phyloP scores from a whole-genome alignment of 2,888 invertebrate genomes.

The Diplazon laetatorius region DNA sequence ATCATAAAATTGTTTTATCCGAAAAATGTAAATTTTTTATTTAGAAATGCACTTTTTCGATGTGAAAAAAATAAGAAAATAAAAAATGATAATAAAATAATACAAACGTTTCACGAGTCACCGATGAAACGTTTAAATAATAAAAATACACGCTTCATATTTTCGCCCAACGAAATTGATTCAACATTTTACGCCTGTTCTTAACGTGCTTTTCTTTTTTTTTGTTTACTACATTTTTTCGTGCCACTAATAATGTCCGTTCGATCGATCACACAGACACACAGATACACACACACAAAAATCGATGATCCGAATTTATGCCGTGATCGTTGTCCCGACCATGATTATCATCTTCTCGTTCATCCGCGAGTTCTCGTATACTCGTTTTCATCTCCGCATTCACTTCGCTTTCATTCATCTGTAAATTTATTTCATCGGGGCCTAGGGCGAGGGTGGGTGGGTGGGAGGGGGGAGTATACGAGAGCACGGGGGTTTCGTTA shows the following conservation, averaged over 20 bases:
- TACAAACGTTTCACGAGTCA: not conserved
- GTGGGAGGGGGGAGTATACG: conserved; percentile 46
- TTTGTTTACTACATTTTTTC: no score
- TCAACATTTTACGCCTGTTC: not conserved
- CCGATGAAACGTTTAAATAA: conserved; percentile 8
- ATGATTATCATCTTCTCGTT: conserved; percentile 50
- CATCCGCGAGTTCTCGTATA: conserved; percentile 46
- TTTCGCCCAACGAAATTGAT: not conserved
- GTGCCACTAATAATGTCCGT: conserved; percentile 29
- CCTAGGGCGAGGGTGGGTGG: no score
- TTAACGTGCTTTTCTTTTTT: conserved; percentile 30
- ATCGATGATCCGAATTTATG: no score
- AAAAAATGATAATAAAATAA: no score
- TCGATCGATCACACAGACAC: no score
- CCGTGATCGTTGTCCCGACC: no score
- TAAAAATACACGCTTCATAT: conserved; percentile 9
- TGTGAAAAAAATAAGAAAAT: no score
- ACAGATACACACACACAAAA: no score
- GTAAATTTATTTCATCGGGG: not conserved
- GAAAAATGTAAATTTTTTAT: not conserved
- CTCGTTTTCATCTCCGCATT: not conserved
- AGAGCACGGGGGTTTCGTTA: conserved; percentile 41
- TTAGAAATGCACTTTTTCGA: not conserved
- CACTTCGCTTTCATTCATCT: not conserved
- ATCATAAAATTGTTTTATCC: not conserved